Conservation (phyloP, 2,113 vertebrate species). For the Nannospalax galili region DNA sequence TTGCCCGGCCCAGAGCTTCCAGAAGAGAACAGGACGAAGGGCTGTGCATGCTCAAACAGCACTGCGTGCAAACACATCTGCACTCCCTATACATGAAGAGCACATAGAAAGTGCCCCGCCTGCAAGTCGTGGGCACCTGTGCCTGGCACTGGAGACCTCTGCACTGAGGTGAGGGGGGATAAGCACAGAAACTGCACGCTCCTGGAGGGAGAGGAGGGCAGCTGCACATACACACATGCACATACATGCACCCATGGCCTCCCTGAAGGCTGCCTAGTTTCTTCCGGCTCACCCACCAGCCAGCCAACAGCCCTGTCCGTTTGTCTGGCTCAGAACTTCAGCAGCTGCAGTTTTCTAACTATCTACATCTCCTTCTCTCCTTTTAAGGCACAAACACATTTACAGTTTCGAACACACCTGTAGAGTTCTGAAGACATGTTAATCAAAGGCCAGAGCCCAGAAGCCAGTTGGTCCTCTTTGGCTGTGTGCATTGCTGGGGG, state of each 20-base stretch:
- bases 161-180: slow-evolving; percentile 14
- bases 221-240: background rate
- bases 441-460: background rate
- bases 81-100: slow-evolving; percentile 67
- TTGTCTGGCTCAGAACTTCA: slow-evolving; percentile 68
- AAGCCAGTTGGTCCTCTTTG: slow-evolving; percentile 39
- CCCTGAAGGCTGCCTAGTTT: background rate
- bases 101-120: slow-evolving; percentile 25
- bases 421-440: slow-evolving; percentile 50
- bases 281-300: slow-evolving; percentile 48
- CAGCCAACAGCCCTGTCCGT: slow-evolving; percentile 5
- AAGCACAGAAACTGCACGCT: slow-evolving; percentile 64
- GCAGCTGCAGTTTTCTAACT: background rate
- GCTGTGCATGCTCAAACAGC: slow-evolving; percentile 82
- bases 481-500: slow-evolving; percentile 47
- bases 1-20: slow-evolving; percentile 68
- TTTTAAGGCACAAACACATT: slow-evolving; percentile 88
- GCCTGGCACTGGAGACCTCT: slow-evolving; percentile 63
- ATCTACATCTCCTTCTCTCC: slow-evolving; percentile 63
- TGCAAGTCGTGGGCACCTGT: slow-evolving; percentile 63
- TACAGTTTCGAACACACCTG: slow-evolving; percentile 80
- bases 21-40: slow-evolving; percentile 65
- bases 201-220: background rate
- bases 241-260: slow-evolving; percentile 40
- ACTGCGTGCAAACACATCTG: slow-evolving; percentile 81